Evolutionary conservation across 2,888 invertebrate genomes (phyloP), one percentile per base, ranked within the genome.

Genomic region (Pseudococcus jackbeardsleyi): DNA sequence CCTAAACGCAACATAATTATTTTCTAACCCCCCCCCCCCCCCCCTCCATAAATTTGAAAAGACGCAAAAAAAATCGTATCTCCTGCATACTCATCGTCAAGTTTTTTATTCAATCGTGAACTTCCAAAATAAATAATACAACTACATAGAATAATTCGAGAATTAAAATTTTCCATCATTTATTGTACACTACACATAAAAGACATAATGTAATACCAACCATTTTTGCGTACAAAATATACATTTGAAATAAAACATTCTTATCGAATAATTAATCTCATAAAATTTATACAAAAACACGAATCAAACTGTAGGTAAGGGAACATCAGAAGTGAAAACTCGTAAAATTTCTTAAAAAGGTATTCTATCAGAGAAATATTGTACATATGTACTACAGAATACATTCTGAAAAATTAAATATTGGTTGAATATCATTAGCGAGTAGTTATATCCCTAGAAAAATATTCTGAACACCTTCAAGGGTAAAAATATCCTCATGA

Each of bases 211-310:
- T 33, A 33, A 33, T 64, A 11, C 64, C 64, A 22, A 22, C 64
- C 19, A 9, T 22, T 15, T 22, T 4, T 64, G 22, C 64, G 19
- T 64, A 64, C 19, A 64, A 22, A 64, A 64, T 19, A 22, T 22
- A 64, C 64, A 64, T 64, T 22, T 59, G 22, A 64, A 22, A 64
- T 64, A 64, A 64, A 64, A 64, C 22, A 64, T 12, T 64, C 64
- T 64, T 64, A 64, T 15, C 3, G 3, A 15, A 54, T 6, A 54
- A 54, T 64, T 19, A 22, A 12, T 64, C 22, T 64, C 22, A 22
- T 64, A 64, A 64, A 64, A 64, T 22, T 64, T 64, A 64, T 4
- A 64, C 22, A 8, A 19, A 9, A 8, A 64, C 64, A 64, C 64
- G 64, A 64, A 64, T 11, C 22, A 22, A 22, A 19, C 22, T 22